Conservation (phyloP, 2,113 vertebrate genomes). For the Perognathus longimembris region DNA sequence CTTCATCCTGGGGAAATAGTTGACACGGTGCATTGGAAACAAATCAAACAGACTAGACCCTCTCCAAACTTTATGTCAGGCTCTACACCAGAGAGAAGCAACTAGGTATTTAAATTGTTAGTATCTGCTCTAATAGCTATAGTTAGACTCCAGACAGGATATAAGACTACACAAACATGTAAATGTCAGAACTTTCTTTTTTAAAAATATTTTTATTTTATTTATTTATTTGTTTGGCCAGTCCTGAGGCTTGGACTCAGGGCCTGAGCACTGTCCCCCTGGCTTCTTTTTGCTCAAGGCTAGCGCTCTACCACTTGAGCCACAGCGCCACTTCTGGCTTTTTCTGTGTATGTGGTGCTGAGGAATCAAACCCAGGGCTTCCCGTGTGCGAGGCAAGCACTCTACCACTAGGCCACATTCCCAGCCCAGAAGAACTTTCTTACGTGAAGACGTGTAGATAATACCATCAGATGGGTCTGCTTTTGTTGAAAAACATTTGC, state of each 20-base stretch:
- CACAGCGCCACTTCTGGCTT: too few relatives aligned
- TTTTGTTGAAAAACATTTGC: conserved; percentile 44
- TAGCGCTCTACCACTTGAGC: too few relatives aligned
- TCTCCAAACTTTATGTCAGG: neutral
- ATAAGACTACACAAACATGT: conserved; percentile 23
- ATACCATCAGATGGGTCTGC: neutral
- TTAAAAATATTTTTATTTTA: too few relatives aligned
- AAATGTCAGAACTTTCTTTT: conserved; percentile 22
- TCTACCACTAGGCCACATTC: too few relatives aligned
- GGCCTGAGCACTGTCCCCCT: too few relatives aligned
- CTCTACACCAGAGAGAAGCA: conserved; percentile 14
- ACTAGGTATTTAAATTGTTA: conserved; percentile 46
- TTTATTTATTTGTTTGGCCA: too few relatives aligned
- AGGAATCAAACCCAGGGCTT: too few relatives aligned
- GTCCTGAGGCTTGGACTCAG: too few relatives aligned
- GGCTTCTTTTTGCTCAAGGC: too few relatives aligned
- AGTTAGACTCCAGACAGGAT: conserved; percentile 12
- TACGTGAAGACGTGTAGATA: neutral
- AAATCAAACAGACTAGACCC: neutral
- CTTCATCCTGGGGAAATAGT: neutral
- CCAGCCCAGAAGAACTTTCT: too few relatives aligned
- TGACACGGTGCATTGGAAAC: conserved; percentile 32
- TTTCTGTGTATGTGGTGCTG: too few relatives aligned
- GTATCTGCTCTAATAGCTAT: neutral
- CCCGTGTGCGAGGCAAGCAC: too few relatives aligned